Conservation (phyloP, 2,888 invertebrate genomes). For the Elegia similella region DNA sequence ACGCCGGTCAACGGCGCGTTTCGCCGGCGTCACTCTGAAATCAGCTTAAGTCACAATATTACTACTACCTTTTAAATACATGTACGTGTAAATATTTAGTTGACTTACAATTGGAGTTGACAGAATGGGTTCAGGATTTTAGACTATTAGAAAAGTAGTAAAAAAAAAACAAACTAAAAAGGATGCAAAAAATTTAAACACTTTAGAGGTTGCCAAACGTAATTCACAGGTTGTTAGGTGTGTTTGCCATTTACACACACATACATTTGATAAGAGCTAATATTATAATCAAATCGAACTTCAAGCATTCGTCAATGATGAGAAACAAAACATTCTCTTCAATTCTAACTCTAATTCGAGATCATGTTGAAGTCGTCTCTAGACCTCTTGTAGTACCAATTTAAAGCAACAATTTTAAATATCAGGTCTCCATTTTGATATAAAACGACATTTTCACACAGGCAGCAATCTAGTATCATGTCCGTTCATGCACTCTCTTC, state of each 20-base stretch:
- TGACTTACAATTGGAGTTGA: too few relatives aligned
- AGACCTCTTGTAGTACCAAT: conserved; percentile 65
- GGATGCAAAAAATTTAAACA: not conserved
- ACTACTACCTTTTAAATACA: too few relatives aligned
- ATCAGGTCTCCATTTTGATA: conserved; percentile 54
- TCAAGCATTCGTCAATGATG: conserved; percentile 26
- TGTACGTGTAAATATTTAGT: too few relatives aligned
- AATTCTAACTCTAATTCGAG: conserved; percentile 71
- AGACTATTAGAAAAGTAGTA: too few relatives aligned
- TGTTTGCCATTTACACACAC: not conserved
- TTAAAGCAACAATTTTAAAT: conserved; percentile 69
- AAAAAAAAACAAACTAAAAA: too few relatives aligned
- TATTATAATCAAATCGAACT: conserved; percentile 17
- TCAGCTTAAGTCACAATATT: too few relatives aligned
- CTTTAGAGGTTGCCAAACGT: not conserved
- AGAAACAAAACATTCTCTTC: conserved; percentile 39
- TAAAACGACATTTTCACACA: conserved; percentile 11
- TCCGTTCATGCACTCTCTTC: too few relatives aligned
- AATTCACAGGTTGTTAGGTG: not conserved
- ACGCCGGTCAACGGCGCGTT: too few relatives aligned
- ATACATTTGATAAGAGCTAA: conserved; percentile 1
- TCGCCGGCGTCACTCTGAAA: too few relatives aligned
- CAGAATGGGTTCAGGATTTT: too few relatives aligned
- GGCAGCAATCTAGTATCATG: conserved; percentile 13
- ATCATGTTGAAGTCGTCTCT: conserved; percentile 69